Evolutionary conservation across 2,113 vertebrate species (phyloP).

Genomic region (Zosterops lateralis): DNA sequence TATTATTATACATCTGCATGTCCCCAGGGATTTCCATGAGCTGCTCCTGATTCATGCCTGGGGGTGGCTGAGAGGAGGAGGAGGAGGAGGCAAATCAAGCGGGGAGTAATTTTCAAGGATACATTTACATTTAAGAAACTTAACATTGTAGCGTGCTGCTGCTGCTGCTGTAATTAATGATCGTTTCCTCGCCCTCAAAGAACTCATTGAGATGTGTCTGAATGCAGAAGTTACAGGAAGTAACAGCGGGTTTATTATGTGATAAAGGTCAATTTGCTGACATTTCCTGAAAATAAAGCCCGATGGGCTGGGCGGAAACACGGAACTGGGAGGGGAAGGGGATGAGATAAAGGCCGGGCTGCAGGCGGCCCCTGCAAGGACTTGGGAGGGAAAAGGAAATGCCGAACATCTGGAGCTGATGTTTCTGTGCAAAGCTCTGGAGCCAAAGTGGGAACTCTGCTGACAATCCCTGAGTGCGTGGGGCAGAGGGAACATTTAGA

Average conservation of each 20-base stretch:
- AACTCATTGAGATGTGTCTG: background rate
- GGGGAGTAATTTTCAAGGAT: background rate
- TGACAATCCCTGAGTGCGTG: background rate
- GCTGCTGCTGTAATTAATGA: background rate
- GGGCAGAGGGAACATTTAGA: background rate
- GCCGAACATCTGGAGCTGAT: background rate
- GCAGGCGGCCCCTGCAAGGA: background rate
- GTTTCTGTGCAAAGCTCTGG: fast-evolving
- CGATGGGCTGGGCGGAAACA: background rate
- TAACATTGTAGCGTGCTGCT: background rate
- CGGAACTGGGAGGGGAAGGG: background rate
- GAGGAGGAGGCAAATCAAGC: background rate
- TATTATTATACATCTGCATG: background rate
- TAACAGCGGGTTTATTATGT: background rate
- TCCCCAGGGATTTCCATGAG: background rate
- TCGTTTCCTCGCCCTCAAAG: background rate
- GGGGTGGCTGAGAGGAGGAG: background rate
- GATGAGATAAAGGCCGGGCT: background rate
- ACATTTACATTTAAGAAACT: background rate
- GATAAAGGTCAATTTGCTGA: background rate
- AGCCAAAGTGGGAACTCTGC: background rate
- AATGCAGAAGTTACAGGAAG: background rate
- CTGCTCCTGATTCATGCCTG: background rate
- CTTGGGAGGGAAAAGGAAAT: background rate
- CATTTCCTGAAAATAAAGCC: background rate